Evolutionary conservation across 1,140 invertebrate genomes (phyloP), one percentile per base, ranked within the genome.

Genomic region (Trigoniulus corallinus): DNA sequence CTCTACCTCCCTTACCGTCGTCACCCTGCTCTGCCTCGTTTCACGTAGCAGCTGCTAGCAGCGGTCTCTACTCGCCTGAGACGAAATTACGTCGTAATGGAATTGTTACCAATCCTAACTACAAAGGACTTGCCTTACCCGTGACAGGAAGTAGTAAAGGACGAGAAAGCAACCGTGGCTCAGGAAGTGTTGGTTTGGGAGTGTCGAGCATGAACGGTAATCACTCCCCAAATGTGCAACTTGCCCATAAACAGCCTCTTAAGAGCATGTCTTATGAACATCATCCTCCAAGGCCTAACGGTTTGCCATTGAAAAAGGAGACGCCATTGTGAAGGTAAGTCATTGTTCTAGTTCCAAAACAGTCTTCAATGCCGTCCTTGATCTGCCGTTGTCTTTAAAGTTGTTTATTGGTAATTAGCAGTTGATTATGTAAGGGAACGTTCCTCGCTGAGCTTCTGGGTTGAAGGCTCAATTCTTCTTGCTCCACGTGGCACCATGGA

Each of bases 81-180:
- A 58, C 62, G 23, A 60, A 67, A 47, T 56, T 64, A 22, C 68
- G 67, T 57, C 75, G 87, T 54, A 92, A 91, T 62, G 87, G 88
- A 2, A 87, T 91, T 54, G 85, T 89, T 7, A 88, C 86, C 2
- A 93, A 93, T 65, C 88, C 88, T 34, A 88, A 86, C 49, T 79
- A 88, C 72, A 69, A 73, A 53, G 53, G 55, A 55, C 56, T 26
- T 44, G 53, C 42, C 51, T 55, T 27, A 58, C 81, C 61, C 70
- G 72, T 13, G 66, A 67, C 56, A 69, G 23, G 64, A 71, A 60
- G 66, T 64, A 63, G 56, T 72, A 58, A 60, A 69, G 60, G 55
- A 64, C 56, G 48, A 67, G 64, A 34, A 66, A 64, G 48, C 69
- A 63, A 52, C 61, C 81, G 58, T 71, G 84, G 48, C 73, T 77